Evolutionary conservation across 2,888 invertebrate species (phyloP), one percentile per base, ranked within the genome.

Genomic region (Macrosoma leucophasiata): DNA sequence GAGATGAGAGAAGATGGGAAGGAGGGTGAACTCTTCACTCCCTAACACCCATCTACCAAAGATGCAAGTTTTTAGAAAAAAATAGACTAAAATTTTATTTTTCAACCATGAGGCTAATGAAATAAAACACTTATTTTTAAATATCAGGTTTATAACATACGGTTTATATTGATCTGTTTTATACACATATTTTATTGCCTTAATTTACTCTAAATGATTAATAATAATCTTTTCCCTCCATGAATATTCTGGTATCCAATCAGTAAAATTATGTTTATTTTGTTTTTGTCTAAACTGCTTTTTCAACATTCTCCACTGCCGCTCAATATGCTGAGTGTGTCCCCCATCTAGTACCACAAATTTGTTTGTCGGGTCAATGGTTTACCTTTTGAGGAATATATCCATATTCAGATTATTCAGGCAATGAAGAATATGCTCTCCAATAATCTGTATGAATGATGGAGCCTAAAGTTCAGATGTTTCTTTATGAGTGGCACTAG

Each of bases 401-500:
- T 4, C 43, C 47, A 35, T 45, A 29, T 2, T 36, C n/a, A n/a
- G n/a, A n/a, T n/a, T n/a, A n/a, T n/a, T n/a, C 29, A 9, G 20
- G 7, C 15, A 46, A 30, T 14, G 38, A 30, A 13, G 33, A 21
- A 41, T 41, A 45, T 13, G 42, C 43, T n/a, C n/a, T n/a, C n/a
- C n/a, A n/a, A n/a, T n/a, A n/a, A n/a, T n/a, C n/a, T n/a, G n/a
- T n/a, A n/a, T 46, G 39, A 3, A 49, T 48, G 1, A 18, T 42
- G n/a, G 43, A 27, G 19, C 43, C 45, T 13, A n/a, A 31, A 30
- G n/a, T n/a, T 9, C 9, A 49, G n/a, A n/a, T n/a, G n/a, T n/a
- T 52, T 47, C 33, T 39, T n/a, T 10, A 50, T 47, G 0, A 50
- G 14, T 6, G 41, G 36, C 22, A 47, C 31, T 29, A 49, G 22